Evolutionary conservation across 2,113 vertebrate species (phyloP).

Genomic region (Anhinga anhinga): DNA sequence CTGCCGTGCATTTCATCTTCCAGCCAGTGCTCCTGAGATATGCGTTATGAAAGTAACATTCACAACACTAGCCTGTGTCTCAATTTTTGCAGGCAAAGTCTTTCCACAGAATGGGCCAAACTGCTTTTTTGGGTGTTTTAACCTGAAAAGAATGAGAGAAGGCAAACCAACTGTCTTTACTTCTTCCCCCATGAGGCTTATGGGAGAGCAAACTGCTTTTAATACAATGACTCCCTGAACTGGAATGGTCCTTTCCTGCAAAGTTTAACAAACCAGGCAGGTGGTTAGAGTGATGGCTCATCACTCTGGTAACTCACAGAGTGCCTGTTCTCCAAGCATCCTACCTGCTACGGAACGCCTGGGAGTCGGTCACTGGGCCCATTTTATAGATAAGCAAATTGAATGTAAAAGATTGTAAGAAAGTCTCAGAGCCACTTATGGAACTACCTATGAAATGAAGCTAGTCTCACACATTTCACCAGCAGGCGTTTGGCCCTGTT

Average conservation of each 20-base stretch:
- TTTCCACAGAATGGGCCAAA: conserved; percentile 80
- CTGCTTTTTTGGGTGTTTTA: conserved; percentile 62
- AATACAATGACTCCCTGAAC: neutral
- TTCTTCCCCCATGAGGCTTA: neutral
- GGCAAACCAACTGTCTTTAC: neutral
- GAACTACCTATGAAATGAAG: neutral
- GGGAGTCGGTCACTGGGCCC: neutral
- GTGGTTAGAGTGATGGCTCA: neutral
- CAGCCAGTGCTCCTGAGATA: conserved; percentile 77
- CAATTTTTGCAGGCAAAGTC: conserved; percentile 67
- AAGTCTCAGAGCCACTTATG: neutral
- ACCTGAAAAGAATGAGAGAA: conserved; percentile 65
- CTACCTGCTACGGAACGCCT: neutral
- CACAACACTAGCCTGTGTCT: conserved; percentile 74
- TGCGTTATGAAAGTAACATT: conserved; percentile 72
- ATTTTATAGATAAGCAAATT: neutral
- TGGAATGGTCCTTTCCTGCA: neutral
- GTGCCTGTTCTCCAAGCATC: neutral
- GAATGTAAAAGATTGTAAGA: neutral
- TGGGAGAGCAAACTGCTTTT: neutral
- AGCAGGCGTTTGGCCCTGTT: neutral
- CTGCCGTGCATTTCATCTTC: conserved; percentile 79
- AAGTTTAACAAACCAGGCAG: neutral
- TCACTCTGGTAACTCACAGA: neutral
- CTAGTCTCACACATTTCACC: neutral